phyloP scores from a whole-genome alignment of 2,113 vertebrate species.

The Cyanoderma ruficeps region DNA sequence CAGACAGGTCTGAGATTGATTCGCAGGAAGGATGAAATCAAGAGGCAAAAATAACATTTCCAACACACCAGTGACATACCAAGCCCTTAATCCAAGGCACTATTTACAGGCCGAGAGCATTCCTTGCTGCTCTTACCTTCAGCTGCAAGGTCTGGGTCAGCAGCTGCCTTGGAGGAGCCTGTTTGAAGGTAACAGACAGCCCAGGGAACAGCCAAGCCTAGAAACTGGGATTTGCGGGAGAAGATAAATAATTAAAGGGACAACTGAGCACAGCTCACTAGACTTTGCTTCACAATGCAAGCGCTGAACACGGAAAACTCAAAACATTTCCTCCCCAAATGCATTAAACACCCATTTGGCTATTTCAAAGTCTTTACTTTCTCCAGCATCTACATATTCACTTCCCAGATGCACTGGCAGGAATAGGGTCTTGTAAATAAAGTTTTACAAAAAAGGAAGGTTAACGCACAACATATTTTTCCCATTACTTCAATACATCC shows the following conservation, averaged over 20 bases:
- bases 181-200: not conserved
- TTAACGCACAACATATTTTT: conserved; percentile 42
- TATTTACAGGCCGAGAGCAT: not conserved
- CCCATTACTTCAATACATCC: conserved; percentile 41
- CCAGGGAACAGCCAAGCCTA: not conserved
- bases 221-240: not conserved
- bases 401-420: conserved; percentile 6
- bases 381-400: not conserved
- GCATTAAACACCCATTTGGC: not conserved
- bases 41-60: conserved; percentile 43
- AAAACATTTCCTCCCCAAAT: not conserved
- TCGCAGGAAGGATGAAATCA: not conserved
- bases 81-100: not conserved
- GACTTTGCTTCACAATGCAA: not conserved
- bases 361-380: not conserved
- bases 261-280: not conserved
- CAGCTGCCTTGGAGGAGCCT: not conserved
- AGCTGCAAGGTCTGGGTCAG: not conserved
- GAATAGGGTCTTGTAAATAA: conserved; percentile 2
- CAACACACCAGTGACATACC: not conserved
- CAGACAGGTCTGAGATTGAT: not conserved
- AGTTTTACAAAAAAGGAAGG: conserved; percentile 31
- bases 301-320: not conserved
- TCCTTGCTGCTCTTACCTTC: not conserved
- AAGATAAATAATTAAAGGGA: not conserved